Conservation (phyloP, 2,797 vertebrate genomes). For the Acomys russatus region DNA sequence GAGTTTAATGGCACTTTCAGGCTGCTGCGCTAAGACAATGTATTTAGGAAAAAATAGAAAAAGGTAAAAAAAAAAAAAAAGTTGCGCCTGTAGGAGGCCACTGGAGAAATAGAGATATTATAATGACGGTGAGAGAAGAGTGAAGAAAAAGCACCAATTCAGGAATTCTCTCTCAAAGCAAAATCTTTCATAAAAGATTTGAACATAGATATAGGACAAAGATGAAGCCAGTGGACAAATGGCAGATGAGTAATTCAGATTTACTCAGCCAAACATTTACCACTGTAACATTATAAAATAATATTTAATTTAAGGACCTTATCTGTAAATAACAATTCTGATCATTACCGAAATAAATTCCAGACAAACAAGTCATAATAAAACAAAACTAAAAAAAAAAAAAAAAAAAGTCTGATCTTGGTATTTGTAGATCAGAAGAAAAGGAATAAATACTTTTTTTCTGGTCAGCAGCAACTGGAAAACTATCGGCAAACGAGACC, state of each 20-base stretch:
- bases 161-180: conserved; percentile 1
- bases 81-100: background rate
- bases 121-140: background rate
- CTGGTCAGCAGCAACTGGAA: conserved; percentile 37
- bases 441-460: background rate
- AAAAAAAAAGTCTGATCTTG: background rate
- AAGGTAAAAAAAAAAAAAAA: background rate
- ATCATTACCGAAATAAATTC: conserved; percentile 29
- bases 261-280: background rate
- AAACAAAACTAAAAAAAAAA: conserved; percentile 29
- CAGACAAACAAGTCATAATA: background rate
- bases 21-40: background rate
- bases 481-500: conserved; percentile 4
- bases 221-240: background rate
- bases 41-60: background rate
- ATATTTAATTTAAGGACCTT: background rate
- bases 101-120: background rate
- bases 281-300: background rate
- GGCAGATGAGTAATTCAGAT: background rate
- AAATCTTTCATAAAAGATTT: conserved; percentile 20
- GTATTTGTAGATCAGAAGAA: background rate
- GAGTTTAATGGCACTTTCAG: conserved; percentile 16
- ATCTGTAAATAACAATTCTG: conserved; percentile 27
- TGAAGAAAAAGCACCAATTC: background rate
- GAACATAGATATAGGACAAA: background rate